Conservation (phyloP, 2,888 invertebrate species). For the Brachypterus glaber region DNA sequence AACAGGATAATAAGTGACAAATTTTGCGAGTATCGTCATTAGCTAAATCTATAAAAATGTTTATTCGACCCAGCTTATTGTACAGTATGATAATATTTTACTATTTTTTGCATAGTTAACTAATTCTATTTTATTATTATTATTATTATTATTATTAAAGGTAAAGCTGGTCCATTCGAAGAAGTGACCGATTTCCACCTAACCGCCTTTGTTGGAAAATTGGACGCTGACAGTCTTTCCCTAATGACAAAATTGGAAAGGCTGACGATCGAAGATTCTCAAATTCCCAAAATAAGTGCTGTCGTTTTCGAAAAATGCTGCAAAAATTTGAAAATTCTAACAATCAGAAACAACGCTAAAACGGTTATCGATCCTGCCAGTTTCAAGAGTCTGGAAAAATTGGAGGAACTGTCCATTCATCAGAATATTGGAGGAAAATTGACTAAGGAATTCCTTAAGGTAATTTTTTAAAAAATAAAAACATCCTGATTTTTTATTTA, state of each 20-base stretch:
- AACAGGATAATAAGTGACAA: too few species aligned
- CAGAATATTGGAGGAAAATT: neutral
- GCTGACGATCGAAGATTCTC: neutral
- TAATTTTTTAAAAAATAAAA: too few species aligned
- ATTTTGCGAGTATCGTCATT: too few species aligned
- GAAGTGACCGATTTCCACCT: neutral
- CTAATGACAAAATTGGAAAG: neutral
- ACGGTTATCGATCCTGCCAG: neutral
- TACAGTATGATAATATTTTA: too few species aligned
- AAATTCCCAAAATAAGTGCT: neutral
- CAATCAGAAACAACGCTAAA: neutral
- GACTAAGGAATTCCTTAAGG: neutral
- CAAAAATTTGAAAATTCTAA: neutral
- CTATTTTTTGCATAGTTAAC: too few species aligned
- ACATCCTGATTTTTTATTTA: too few species aligned
- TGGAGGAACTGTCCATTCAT: neutral
- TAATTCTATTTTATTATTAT: too few species aligned
- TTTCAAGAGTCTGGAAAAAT: neutral
- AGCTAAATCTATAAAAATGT: too few species aligned
- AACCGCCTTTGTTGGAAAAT: neutral
- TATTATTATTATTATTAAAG: too few species aligned
- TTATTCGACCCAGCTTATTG: too few species aligned
- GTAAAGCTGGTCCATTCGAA: neutral
- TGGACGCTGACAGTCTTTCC: slow-evolving; percentile 1
- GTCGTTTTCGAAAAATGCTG: neutral